Conservation (phyloP, 2,888 invertebrate genomes). For the Clitarchus hookeri region DNA sequence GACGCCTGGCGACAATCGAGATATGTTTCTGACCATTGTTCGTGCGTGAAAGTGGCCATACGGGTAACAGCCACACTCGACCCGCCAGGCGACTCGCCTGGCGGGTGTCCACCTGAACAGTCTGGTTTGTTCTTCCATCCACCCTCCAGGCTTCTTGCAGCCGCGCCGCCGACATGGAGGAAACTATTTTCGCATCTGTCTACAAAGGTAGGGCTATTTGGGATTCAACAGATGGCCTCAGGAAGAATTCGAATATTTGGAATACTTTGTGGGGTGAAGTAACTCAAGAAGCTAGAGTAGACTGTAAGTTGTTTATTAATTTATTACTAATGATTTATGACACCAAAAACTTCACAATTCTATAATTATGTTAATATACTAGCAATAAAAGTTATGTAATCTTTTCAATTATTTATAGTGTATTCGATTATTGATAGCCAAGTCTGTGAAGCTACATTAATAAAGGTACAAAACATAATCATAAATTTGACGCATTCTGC, state of each 20-base stretch:
- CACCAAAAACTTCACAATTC: neutral
- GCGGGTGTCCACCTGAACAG: neutral
- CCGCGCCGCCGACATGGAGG: neutral
- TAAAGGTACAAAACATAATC: too few species aligned
- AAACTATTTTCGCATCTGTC: neutral
- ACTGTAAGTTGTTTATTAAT: neutral
- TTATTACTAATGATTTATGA: neutral
- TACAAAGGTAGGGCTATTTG: neutral
- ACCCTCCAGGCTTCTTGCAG: neutral
- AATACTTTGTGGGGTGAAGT: neutral
- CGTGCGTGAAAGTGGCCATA: neutral
- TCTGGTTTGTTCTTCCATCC: neutral
- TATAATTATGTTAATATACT: neutral
- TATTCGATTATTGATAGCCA: too few species aligned
- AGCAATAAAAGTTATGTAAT: too few species aligned
- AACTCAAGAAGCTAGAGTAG: neutral
- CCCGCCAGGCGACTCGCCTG: neutral
- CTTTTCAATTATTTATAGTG: too few species aligned
- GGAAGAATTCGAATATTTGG: neutral
- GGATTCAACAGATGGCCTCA: neutral
- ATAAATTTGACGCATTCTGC: too few species aligned
- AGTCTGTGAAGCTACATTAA: too few species aligned
- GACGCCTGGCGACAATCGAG: neutral
- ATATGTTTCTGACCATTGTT: neutral
- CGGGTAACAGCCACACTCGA: neutral